Conservation (phyloP, 92 coral and sea anemone genomes). For the Anthopleura xanthogrammica region DNA sequence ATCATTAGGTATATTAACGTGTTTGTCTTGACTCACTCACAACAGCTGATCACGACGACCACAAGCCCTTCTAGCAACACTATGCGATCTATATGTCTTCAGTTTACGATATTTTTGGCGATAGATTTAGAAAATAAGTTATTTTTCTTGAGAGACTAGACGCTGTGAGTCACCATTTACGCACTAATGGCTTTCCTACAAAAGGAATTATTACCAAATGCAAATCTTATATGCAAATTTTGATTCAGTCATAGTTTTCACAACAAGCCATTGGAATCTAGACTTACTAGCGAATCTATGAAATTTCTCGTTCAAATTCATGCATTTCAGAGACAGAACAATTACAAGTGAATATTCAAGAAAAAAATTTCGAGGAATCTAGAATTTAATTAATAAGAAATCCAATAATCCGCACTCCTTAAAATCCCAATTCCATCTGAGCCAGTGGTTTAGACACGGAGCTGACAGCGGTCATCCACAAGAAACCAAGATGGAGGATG, state of each 20-base stretch:
- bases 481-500: not conserved
- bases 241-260: not conserved
- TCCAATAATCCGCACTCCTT: not conserved
- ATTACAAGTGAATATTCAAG: too few relatives aligned
- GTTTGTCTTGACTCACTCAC: not conserved
- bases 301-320: too few relatives aligned
- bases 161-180: not conserved
- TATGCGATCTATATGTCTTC: not conserved
- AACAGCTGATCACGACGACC: not conserved
- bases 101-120: not conserved
- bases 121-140: not conserved
- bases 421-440: not conserved
- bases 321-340: too few relatives aligned
- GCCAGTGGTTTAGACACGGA: not conserved
- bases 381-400: not conserved
- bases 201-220: conserved; percentile 9
- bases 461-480: not conserved
- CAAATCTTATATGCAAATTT: conserved; percentile 9
- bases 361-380: not conserved
- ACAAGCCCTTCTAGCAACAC: not conserved
- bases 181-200: conserved; percentile 9
- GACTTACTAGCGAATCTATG: too few relatives aligned
- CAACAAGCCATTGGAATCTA: too few relatives aligned
- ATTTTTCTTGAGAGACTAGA: not conserved
- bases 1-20: not conserved